Evolutionary conservation across 1,140 invertebrate genomes (phyloP).

Genomic region (Cherax quadricarinatus): DNA sequence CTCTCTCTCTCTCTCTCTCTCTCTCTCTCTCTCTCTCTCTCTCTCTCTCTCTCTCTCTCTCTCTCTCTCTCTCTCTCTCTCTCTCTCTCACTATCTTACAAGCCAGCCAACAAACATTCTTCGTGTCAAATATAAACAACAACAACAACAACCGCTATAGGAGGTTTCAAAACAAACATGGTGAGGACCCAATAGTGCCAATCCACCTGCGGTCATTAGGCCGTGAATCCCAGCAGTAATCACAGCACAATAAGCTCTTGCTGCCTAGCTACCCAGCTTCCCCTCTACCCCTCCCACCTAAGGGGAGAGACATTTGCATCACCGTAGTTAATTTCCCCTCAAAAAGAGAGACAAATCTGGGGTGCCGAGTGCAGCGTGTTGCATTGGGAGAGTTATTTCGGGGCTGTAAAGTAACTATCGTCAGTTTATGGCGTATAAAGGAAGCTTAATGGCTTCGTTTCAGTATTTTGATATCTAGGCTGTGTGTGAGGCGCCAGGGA

Average conservation of each 20-base stretch:
- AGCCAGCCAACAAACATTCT: background rate
- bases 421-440: conserved; percentile 53
- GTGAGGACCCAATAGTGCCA: background rate
- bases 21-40: conserved; percentile 8
- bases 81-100: background rate
- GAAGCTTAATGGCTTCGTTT: conserved; percentile 49
- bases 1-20: background rate
- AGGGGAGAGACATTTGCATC: conserved; percentile 2
- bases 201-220: background rate
- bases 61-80: background rate
- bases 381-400: conserved; percentile 9
- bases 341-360: conserved; percentile 3
- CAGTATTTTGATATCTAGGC: conserved; percentile 14
- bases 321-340: conserved; percentile 16
- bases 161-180: too few species aligned
- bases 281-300: background rate
- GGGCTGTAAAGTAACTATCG: conserved; percentile 47
- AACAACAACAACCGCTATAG: background rate
- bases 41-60: conserved; percentile 6
- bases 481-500: conserved; percentile 9
- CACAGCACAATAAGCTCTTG: background rate
- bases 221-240: background rate
- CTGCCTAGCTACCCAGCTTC: background rate
- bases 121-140: background rate
- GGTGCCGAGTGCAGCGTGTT: conserved; percentile 7